Conservation (phyloP, 2,888 invertebrate genomes). For the Clistopyga incitator region DNA sequence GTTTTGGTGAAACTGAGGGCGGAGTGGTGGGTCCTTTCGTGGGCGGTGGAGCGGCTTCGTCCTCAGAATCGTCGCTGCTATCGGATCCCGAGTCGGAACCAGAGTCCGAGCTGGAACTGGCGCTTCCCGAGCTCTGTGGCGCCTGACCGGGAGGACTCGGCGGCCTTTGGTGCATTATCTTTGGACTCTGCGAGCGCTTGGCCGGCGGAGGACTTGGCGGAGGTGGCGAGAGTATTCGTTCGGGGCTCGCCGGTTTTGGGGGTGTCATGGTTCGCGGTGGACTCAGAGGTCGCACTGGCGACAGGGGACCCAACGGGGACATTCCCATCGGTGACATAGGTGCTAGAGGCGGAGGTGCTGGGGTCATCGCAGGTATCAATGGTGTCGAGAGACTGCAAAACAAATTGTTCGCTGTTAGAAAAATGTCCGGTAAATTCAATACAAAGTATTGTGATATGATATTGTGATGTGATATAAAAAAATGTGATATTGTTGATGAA, state of each 20-base stretch:
- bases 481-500: too few species aligned
- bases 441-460: too few species aligned
- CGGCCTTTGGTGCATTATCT: slow-evolving; percentile 75
- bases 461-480: too few species aligned
- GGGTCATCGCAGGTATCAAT: slow-evolving; percentile 81
- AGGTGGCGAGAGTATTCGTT: slow-evolving; percentile 71
- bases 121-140: slow-evolving; percentile 85
- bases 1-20: slow-evolving; percentile 78
- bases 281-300: slow-evolving; percentile 76
- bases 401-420: not conserved
- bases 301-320: slow-evolving; percentile 78
- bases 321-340: slow-evolving; percentile 85
- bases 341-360: slow-evolving; percentile 84
- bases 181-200: slow-evolving; percentile 68
- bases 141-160: slow-evolving; percentile 85
- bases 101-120: slow-evolving; percentile 88
- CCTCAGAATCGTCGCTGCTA: slow-evolving; percentile 86
- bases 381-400: slow-evolving; percentile 85
- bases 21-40: slow-evolving; percentile 83
- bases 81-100: slow-evolving; percentile 88
- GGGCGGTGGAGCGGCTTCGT: slow-evolving; percentile 79
- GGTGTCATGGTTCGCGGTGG: slow-evolving; percentile 70
- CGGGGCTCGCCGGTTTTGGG: slow-evolving; percentile 71
- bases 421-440: too few species aligned
- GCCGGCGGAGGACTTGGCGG: slow-evolving; percentile 63